Conservation (phyloP, 2,888 invertebrate genomes). For the Trisateles emortualis region DNA sequence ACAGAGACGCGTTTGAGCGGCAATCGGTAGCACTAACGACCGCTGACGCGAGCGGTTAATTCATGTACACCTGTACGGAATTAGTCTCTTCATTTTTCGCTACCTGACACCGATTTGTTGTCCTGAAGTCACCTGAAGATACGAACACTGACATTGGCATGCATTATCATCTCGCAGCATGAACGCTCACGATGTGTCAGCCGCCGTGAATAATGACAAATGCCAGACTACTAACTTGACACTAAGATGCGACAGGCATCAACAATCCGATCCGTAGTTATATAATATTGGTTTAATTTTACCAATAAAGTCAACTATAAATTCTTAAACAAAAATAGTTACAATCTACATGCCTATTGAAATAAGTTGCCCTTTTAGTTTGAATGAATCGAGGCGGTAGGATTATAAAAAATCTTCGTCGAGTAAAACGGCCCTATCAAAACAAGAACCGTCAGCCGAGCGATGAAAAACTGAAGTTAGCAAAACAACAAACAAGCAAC, state of each 20-base stretch:
- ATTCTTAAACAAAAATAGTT: constrained; percentile 21
- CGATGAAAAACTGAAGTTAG: constrained; percentile 76
- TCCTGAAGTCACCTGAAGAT: neutral
- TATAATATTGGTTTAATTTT: too few species aligned
- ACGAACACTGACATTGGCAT: neutral
- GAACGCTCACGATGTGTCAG: neutral
- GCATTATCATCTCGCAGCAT: neutral
- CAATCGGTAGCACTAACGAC: constrained; percentile 74
- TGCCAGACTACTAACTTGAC: too few species aligned
- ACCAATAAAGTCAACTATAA: neutral
- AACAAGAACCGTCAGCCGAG: constrained; percentile 65
- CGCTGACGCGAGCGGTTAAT: constrained; percentile 55
- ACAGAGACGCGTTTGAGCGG: constrained; percentile 67
- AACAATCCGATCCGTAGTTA: too few species aligned
- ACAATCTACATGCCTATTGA: constrained; percentile 49
- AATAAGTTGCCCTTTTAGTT: constrained; percentile 48
- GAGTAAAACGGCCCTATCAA: constrained; percentile 67
- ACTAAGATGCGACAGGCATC: too few species aligned
- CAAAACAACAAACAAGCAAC: constrained; percentile 73
- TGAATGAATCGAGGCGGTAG: constrained; percentile 35
- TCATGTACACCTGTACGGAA: constrained; percentile 61
- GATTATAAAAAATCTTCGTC: constrained; percentile 50
- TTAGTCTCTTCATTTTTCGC: constrained; percentile 41
- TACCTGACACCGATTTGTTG: constrained; percentile 5
- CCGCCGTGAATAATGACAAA: neutral